phyloP scores from a whole-genome alignment of 2,888 invertebrate genomes.

The Choreutis nemorana region DNA sequence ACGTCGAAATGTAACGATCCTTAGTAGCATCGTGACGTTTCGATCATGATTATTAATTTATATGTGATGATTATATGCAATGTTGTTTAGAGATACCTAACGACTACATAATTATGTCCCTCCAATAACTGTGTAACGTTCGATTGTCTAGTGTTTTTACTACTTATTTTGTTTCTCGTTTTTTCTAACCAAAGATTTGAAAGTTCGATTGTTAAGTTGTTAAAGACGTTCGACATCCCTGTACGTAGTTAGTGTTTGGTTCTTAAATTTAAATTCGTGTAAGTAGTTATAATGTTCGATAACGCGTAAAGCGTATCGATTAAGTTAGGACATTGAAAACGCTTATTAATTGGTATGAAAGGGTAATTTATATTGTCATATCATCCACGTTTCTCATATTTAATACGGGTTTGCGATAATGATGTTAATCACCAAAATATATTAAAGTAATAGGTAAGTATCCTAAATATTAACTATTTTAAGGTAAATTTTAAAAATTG shows the following conservation, averaged over 20 bases:
- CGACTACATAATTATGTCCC: conserved; percentile 58
- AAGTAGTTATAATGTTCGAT: conserved; percentile 56
- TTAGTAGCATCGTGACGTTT: conserved; percentile 48
- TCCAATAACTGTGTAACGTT: conserved; percentile 60
- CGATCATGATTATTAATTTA: conserved; percentile 54
- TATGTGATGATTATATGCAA: conserved; percentile 58
- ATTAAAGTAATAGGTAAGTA: conserved; percentile 51
- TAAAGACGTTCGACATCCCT: conserved; percentile 48
- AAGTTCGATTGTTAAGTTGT: conserved; percentile 42
- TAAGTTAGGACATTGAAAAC: conserved; percentile 66
- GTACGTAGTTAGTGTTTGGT: conserved; percentile 60
- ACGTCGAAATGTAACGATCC: conserved; percentile 51
- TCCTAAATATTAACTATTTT: conserved; percentile 57
- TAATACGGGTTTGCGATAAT: conserved; percentile 67
- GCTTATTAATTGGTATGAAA: conserved; percentile 68
- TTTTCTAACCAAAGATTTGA: conserved; percentile 61
- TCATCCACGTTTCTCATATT: conserved; percentile 67
- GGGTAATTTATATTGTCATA: conserved; percentile 68
- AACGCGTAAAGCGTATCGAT: conserved; percentile 49
- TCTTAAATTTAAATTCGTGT: conserved; percentile 54
- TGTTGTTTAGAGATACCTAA: conserved; percentile 63
- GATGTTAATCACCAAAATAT: conserved; percentile 65
- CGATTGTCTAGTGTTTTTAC: conserved; percentile 57
- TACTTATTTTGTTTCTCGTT: conserved; percentile 56
- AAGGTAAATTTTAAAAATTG: conserved; percentile 61